Evolutionary conservation across 2,888 invertebrate genomes (phyloP).

Genomic region (Eretmocerus hayati): DNA sequence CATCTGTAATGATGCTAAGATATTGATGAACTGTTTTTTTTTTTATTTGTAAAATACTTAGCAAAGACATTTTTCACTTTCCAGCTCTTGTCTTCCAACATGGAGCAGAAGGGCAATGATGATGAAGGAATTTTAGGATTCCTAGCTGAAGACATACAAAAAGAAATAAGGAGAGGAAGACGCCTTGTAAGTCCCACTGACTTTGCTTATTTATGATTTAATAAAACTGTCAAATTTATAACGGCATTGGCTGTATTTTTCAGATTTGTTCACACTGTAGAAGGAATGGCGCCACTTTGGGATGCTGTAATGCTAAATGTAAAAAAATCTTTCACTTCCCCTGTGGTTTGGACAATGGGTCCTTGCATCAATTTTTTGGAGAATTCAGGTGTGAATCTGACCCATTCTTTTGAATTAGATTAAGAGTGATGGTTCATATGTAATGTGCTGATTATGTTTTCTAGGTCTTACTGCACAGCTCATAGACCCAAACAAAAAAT

Average conservation of each 20-base stretch:
- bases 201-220: background rate
- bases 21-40: background rate
- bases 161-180: conserved; percentile 58
- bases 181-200: conserved; percentile 59
- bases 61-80: no score
- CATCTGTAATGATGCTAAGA: no score
- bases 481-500: conserved; percentile 57
- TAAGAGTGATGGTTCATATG: no score
- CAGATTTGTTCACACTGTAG: conserved; percentile 67
- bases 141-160: conserved; percentile 58
- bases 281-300: conserved; percentile 61
- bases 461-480: conserved; percentile 58
- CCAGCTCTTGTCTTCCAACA: conserved; percentile 64
- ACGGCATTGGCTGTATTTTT: conserved; percentile 25
- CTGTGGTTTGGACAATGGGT: conserved; percentile 61
- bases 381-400: conserved; percentile 51
- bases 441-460: no score
- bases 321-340: conserved; percentile 65
- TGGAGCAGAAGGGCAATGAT: conserved; percentile 62
- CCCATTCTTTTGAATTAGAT: conserved; percentile 4
- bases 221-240: background rate
- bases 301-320: conserved; percentile 61
- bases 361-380: conserved; percentile 59
- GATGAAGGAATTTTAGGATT: conserved; percentile 70
- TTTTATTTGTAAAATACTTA: background rate